Conservation (phyloP, 2,888 invertebrate genomes). For the Trypoxylon attenuatum region DNA sequence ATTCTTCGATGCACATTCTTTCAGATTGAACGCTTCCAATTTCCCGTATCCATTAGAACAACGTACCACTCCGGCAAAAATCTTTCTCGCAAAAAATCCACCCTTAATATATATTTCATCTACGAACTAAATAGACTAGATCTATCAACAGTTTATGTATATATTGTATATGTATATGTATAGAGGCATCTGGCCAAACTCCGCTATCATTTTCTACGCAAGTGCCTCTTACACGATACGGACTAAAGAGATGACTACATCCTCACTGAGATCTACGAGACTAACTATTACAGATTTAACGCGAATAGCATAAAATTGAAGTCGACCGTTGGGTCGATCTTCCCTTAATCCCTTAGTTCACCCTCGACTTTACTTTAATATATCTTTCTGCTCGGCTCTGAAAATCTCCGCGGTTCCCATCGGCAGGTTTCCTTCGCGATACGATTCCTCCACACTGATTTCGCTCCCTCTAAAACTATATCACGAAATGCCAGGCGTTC, state of each 20-base stretch:
- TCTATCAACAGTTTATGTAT: too few species aligned
- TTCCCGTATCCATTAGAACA: too few species aligned
- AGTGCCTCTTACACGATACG: not conserved
- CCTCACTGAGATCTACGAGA: conserved; percentile 2
- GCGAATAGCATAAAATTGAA: not conserved
- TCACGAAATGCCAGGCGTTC: conserved; percentile 25
- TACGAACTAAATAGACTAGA: too few species aligned
- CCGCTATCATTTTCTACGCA: conserved; percentile 7
- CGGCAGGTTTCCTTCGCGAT: not conserved
- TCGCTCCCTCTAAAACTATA: not conserved
- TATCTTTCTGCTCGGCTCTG: conserved; percentile 15
- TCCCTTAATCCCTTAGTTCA: not conserved
- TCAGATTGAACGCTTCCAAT: too few species aligned
- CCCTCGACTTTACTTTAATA: too few species aligned
- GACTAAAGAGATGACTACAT: conserved; percentile 27
- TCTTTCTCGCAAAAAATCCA: too few species aligned
- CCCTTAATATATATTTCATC: too few species aligned
- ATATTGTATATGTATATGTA: too few species aligned
- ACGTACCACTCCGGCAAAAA: too few species aligned
- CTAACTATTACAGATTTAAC: not conserved
- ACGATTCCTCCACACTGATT: not conserved
- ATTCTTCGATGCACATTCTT: too few species aligned
- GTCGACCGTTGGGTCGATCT: too few species aligned
- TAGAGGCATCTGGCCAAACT: too few species aligned
- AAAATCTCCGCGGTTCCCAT: conserved; percentile 28